phyloP scores from a whole-genome alignment of 2,797 vertebrate genomes.

The Phrynocephalus guinanensis region DNA sequence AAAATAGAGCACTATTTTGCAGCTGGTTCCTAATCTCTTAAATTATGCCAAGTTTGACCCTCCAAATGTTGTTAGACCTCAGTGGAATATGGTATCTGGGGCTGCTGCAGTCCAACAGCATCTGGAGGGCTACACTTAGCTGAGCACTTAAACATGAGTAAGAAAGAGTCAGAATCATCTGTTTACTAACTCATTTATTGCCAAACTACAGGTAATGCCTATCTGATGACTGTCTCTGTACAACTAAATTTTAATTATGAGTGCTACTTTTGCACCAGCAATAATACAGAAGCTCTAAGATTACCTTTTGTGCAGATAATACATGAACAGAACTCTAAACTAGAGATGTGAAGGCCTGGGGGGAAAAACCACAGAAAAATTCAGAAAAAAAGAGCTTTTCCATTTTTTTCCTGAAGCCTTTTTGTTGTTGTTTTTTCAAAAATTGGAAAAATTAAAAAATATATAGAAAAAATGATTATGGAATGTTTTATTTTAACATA shows the following conservation, averaged over 20 bases:
- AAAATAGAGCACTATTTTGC: background rate
- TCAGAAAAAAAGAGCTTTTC: too few relatives aligned
- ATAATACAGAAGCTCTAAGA: background rate
- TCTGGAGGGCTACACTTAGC: too few relatives aligned
- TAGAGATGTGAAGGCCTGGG: too few relatives aligned
- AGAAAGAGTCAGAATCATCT: background rate
- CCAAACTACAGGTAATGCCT: background rate
- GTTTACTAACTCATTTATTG: background rate
- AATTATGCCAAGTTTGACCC: background rate
- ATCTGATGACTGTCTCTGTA: background rate
- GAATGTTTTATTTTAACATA: too few relatives aligned
- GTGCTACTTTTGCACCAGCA: background rate
- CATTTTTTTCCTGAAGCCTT: too few relatives aligned
- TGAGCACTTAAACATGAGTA: background rate
- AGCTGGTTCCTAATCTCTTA: background rate
- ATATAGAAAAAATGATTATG: too few relatives aligned
- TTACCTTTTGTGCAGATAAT: background rate
- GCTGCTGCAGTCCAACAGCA: too few relatives aligned
- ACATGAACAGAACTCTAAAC: background rate
- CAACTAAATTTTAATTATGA: background rate
- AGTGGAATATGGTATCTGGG: too few relatives aligned
- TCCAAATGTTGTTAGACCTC: too few relatives aligned
- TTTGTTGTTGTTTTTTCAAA: too few relatives aligned
- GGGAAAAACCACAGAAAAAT: too few relatives aligned
- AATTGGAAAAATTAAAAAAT: too few relatives aligned